Evolutionary conservation across 2,888 invertebrate species (phyloP).

Genomic region (Onchidella celtica): DNA sequence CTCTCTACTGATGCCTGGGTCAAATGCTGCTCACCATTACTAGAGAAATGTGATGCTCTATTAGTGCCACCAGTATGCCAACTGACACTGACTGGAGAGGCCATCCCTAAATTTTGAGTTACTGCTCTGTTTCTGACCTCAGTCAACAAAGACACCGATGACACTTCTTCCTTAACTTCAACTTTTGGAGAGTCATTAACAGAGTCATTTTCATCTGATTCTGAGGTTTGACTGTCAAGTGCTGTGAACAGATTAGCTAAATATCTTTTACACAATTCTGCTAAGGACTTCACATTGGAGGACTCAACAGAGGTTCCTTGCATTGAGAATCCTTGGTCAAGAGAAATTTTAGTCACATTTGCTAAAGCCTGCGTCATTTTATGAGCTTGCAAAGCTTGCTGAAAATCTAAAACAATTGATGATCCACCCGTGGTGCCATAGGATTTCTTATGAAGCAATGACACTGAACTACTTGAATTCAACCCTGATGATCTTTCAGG

Average conservation of each 20-base stretch:
- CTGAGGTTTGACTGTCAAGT: constrained; percentile 39
- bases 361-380: not conserved
- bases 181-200: constrained; percentile 7
- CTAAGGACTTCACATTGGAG: constrained; percentile 8
- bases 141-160: not conserved
- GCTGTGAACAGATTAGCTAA: constrained; percentile 24
- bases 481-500: too few relatives aligned
- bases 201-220: constrained; percentile 43
- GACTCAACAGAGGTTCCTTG: not conserved
- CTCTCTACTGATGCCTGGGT: not conserved
- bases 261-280: constrained; percentile 34
- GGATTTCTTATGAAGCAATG: not conserved
- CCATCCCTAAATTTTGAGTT: not conserved
- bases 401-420: constrained; percentile 12
- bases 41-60: not conserved
- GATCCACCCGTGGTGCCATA: not conserved
- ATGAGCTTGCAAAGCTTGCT: not conserved
- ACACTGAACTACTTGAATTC: not conserved
- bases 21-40: not conserved
- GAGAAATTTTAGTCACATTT: not conserved
- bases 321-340: not conserved
- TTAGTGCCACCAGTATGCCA: not conserved
- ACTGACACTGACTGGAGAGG: not conserved
- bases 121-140: not conserved
- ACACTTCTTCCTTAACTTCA: constrained; percentile 6